Evolutionary conservation across 1,140 invertebrate genomes (phyloP).

Genomic region (Heliothis subflexa): DNA sequence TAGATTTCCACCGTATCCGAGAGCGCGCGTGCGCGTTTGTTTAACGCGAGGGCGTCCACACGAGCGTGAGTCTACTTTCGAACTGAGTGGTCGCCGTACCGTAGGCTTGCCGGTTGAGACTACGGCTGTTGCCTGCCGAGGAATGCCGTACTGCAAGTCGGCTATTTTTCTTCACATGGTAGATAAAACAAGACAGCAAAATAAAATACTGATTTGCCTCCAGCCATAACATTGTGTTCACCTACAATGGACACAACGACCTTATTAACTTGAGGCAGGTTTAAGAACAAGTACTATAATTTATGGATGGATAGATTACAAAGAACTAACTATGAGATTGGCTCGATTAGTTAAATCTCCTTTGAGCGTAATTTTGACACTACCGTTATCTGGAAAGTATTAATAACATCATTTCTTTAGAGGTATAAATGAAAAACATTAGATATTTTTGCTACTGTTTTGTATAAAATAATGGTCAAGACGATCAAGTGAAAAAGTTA

Average conservation of each 20-base stretch:
- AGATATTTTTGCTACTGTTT: no score
- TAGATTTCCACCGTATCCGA: constrained; percentile 61
- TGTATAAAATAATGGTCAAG: no score
- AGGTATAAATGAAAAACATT: no score
- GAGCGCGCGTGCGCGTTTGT: constrained; percentile 55
- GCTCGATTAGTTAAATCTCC: constrained; percentile 17
- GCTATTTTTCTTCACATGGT: constrained; percentile 66
- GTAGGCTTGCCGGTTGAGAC: constrained; percentile 22
- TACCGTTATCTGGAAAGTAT: constrained; percentile 18
- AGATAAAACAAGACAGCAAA: constrained; percentile 58
- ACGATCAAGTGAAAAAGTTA: no score
- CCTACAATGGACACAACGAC: constrained; percentile 24
- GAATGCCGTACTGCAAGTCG: constrained; percentile 78
- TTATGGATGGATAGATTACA: constrained; percentile 11
- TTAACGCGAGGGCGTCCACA: constrained; percentile 65
- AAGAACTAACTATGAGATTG: background rate
- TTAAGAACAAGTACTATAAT: background rate
- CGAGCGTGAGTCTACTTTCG: constrained; percentile 74
- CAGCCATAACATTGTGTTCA: constrained; percentile 26
- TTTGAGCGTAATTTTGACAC: constrained; percentile 2
- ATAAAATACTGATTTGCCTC: constrained; percentile 48
- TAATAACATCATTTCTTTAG: background rate
- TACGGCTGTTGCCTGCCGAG: constrained; percentile 51
- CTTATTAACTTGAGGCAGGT: constrained; percentile 28
- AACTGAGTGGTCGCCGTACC: constrained; percentile 63